phyloP scores from a whole-genome alignment of 2,113 vertebrate genomes.

The Otis tarda region DNA sequence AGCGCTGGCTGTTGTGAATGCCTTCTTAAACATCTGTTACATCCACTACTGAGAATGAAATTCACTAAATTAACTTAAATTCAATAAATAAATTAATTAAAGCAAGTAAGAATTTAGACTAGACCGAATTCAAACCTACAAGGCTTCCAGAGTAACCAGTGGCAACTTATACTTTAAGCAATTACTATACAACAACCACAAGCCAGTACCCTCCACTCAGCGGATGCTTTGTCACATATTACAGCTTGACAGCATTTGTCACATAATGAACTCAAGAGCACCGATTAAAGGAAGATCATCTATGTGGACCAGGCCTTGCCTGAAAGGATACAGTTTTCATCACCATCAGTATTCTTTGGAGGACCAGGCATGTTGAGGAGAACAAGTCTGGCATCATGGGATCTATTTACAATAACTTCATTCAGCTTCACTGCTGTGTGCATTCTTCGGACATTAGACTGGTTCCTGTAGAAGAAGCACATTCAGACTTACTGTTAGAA shows the following conservation, averaged over 20 bases:
- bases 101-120: background rate
- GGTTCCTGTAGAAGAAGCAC: slow-evolving; percentile 79
- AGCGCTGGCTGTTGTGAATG: background rate
- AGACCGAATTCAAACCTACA: background rate
- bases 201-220: background rate
- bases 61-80: background rate
- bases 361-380: slow-evolving; percentile 98
- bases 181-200: background rate
- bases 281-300: background rate
- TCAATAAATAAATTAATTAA: background rate
- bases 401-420: slow-evolving; percentile 94
- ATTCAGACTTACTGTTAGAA: background rate
- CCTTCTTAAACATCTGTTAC: background rate
- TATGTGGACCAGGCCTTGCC: background rate
- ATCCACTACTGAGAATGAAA: background rate
- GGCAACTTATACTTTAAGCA: background rate
- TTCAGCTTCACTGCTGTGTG: slow-evolving; percentile 98
- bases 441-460: slow-evolving; percentile 96
- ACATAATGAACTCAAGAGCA: background rate
- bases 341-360: slow-evolving; percentile 91
- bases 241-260: background rate
- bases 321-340: slow-evolving; percentile 98
- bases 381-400: slow-evolving; percentile 94
- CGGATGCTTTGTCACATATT: background rate
- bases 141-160: background rate